Conservation (phyloP, 2,888 invertebrate genomes). For the Tridacna gigas region DNA sequence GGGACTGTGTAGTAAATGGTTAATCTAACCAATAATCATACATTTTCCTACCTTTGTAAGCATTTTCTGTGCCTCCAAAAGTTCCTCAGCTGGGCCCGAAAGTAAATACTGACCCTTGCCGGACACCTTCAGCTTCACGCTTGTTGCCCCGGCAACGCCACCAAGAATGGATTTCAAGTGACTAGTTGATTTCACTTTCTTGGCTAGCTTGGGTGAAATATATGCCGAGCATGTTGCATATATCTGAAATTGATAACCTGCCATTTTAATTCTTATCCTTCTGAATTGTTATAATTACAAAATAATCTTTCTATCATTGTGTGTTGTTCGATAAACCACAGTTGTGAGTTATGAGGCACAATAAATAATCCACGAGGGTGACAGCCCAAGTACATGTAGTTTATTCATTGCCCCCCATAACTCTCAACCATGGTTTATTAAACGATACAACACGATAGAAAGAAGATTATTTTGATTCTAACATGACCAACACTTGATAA, state of each 20-base stretch:
- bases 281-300: neutral
- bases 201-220: conserved; percentile 55
- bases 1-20: neutral
- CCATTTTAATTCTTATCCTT: neutral
- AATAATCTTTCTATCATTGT: neutral
- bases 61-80: conserved; percentile 45
- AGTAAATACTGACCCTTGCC: conserved; percentile 48
- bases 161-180: conserved; percentile 62
- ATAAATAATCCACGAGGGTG: no score
- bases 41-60: conserved; percentile 40
- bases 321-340: neutral
- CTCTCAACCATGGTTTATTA: no score
- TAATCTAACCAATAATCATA: neutral
- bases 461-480: no score
- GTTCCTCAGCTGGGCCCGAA: conserved; percentile 53
- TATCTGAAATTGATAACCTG: conserved; percentile 53
- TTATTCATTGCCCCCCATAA: no score
- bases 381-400: no score
- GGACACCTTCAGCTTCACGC: conserved; percentile 55
- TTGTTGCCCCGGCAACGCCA: conserved; percentile 59
- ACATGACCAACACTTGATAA: no score
- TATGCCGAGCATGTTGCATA: conserved; percentile 68
- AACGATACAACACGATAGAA: no score
- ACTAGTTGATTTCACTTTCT: conserved; percentile 34
- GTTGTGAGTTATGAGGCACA: no score